Base-by-base conservation (phyloP, 1,140 invertebrate genomes). In the Chrysomallon squamiferum region DNA sequence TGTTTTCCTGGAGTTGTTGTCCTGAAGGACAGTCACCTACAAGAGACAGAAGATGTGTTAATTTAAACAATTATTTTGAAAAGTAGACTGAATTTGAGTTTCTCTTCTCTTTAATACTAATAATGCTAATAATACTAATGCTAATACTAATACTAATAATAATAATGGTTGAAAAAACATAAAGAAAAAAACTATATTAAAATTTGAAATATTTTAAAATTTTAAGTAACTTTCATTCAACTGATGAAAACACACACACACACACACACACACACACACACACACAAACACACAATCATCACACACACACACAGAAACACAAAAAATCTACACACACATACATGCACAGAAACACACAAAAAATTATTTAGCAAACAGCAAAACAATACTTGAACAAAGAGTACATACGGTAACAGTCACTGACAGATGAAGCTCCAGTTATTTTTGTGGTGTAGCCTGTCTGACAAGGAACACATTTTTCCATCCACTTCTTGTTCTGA, bases 21-120 rank as follows among this genome's bases (percentile, higher is more conserved):
- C 73, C 73, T 25, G 68, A 68, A 2, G 73, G 70, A 64, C 73
- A 75, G 50, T 67, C 62, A 27, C 59, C 73, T 74, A 27, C 15
- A 9, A 33, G 33, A 9, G 29, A 50, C 49, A 50, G 49, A 18
- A 50, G 15, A 1, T 45, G 5, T 6, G n/a, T 47, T 22, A 47
- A 22, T 20, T 47, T 47, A 11, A 18, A 20, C 20, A 5, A 1
- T 3, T 6, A 3, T 22, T 18, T 47, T 47, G 18, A 47, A 47
- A 22, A 22, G 1, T 1, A 9, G 22, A 47, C 11, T 0, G 43
- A 20, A 47, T 9, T 47, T 20, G n/a, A 6, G 1, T 47, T 47
- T 5, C 7, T 18, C 25, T 18, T 20, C n/a, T 3, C 43, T 47
- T 22, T 47, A 11, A n/a, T 2, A 18, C 20, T 35, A 18, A n/a